phyloP scores from a whole-genome alignment of 2,797 vertebrate genomes.

The Cephalopachus bancanus region DNA sequence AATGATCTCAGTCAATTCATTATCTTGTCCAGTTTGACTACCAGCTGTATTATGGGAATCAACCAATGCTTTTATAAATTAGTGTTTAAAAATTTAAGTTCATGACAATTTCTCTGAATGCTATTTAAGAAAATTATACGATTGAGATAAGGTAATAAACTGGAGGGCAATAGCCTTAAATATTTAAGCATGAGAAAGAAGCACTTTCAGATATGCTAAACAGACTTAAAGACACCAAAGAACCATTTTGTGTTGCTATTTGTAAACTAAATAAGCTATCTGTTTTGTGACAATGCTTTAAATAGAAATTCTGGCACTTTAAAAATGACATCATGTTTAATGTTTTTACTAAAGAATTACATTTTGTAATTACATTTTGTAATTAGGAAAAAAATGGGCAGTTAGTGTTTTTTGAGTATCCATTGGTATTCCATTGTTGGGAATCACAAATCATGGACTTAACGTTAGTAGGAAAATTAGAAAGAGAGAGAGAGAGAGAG shows the following conservation, averaged over 20 bases:
- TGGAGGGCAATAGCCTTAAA: conserved; percentile 26
- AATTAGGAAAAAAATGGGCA: conserved; percentile 77
- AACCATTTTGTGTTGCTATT: conserved; percentile 70
- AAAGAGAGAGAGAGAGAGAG: not conserved
- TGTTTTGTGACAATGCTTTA: conserved; percentile 51
- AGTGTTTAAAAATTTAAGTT: conserved; percentile 70
- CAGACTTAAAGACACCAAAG: conserved; percentile 65
- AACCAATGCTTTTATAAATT: conserved; percentile 75
- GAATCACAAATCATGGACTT: conserved; percentile 78
- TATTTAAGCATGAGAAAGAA: conserved; percentile 66
- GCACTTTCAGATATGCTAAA: conserved; percentile 47
- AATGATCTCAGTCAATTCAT: conserved; percentile 83
- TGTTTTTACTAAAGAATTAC: conserved; percentile 76
- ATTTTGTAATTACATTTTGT: conserved; percentile 64
- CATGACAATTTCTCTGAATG: conserved; percentile 63
- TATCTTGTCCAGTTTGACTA: conserved; percentile 81
- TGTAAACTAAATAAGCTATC: conserved; percentile 61
- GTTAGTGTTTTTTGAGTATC: conserved; percentile 76
- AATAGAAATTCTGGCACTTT: conserved; percentile 70
- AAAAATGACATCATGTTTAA: conserved; percentile 74
- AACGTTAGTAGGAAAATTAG: conserved; percentile 27
- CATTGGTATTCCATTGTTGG: conserved; percentile 56
- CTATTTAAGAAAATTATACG: conserved; percentile 68
- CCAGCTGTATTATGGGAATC: conserved; percentile 65
- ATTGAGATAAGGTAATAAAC: conserved; percentile 58